These are phyloP conservation scores for Drosophila flavopinicola DNA, from an alignment of 2,888 invertebrate genomes.

Conservation along the genomic window DNA sequence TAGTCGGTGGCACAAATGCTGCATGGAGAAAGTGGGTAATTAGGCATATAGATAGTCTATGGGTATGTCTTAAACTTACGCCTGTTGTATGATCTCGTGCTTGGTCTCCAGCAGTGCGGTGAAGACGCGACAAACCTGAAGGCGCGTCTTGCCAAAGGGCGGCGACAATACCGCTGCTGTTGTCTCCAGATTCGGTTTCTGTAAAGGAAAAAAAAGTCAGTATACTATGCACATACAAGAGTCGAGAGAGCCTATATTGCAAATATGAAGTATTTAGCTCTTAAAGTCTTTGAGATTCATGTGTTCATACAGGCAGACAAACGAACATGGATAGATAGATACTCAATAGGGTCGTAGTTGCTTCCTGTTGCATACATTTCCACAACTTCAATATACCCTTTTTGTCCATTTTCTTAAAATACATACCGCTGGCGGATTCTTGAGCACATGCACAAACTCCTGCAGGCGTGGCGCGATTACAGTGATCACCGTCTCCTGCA, in stretches of 20 bases:
- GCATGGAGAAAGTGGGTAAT: background rate
- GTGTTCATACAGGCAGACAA: too few relatives aligned
- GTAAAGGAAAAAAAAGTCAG: too few relatives aligned
- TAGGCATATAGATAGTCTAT: background rate
- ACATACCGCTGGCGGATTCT: constrained; percentile 89
- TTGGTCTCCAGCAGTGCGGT: constrained; percentile 90
- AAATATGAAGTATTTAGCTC: too few relatives aligned
- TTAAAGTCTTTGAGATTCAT: too few relatives aligned
- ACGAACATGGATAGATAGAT: too few relatives aligned
- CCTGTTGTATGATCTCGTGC: constrained; percentile 89
- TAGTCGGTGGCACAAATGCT: constrained; percentile 86
- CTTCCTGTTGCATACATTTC: too few relatives aligned
- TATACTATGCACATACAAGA: too few relatives aligned
- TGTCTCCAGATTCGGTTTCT: constrained; percentile 88
- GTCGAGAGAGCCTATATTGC: too few relatives aligned
- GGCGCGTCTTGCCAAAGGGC: constrained; percentile 91
- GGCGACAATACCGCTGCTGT: constrained; percentile 89
- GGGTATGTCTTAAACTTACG: constrained; percentile 83
- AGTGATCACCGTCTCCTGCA: constrained; percentile 87
- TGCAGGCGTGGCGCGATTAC: constrained; percentile 88
- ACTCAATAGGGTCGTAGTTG: too few relatives aligned
- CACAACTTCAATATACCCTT: too few relatives aligned
- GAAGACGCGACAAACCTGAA: constrained; percentile 92
- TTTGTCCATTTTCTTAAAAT: too few relatives aligned
- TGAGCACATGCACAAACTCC: constrained; percentile 88